Conservation (phyloP, 53 echinoderm and acorn worm species). For the Pentamera pediparva region DNA sequence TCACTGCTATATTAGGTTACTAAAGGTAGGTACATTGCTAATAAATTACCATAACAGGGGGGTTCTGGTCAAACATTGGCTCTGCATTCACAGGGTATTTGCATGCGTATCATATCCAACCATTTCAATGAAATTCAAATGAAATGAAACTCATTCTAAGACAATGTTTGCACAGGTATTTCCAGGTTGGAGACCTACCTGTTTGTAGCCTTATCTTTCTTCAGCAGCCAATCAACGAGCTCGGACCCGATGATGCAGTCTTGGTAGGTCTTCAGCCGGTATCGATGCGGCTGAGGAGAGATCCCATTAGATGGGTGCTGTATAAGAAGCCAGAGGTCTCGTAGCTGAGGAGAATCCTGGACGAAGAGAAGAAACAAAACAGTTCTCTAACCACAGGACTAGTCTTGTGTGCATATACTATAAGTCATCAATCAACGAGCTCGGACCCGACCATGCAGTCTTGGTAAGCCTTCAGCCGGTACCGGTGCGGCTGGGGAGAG, state of each 20-base stretch:
- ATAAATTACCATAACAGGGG: no score
- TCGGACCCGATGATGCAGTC: constrained; percentile 90
- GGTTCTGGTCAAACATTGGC: no score
- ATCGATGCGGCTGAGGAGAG: constrained; percentile 83
- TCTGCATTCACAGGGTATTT: no score
- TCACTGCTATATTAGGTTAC: no score
- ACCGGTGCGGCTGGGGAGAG: constrained; percentile 83
- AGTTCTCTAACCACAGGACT: not conserved
- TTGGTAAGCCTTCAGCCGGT: constrained; percentile 76
- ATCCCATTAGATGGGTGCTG: constrained; percentile 87
- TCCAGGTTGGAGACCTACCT: constrained; percentile 39
- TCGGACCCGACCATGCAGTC: constrained; percentile 90
- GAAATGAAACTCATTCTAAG: not conserved
- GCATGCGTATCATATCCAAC: no score
- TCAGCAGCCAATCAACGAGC: constrained; percentile 86
- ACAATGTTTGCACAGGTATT: not conserved
- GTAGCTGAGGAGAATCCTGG: constrained; percentile 83
- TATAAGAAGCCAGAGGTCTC: constrained; percentile 79
- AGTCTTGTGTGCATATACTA: constrained; percentile 56
- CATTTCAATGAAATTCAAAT: not conserved
- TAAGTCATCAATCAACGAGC: constrained; percentile 81
- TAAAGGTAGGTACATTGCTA: no score
- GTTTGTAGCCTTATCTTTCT: constrained; percentile 74
- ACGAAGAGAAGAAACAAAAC: not conserved
- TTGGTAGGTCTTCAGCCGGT: constrained; percentile 77